Base-by-base conservation (phyloP, 2,888 invertebrate species). In the Orthosia cruda region DNA sequence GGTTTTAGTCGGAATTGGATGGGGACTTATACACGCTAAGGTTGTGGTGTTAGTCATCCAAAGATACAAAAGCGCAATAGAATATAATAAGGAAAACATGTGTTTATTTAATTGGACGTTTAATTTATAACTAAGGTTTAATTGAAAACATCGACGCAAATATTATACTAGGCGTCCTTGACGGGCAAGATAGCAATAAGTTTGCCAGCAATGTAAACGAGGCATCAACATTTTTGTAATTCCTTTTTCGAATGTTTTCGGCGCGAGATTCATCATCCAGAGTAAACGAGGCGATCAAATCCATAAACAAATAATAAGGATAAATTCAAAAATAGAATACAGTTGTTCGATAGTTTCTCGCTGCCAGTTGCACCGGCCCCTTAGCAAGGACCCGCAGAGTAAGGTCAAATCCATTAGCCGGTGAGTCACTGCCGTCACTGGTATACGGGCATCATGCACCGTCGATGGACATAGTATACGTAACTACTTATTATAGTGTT, bases 331-430 rank as follows among this genome's bases (percentile, higher is more conserved):
- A 77, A 80, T 40, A 77, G 73, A 64, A 73, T 45, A 61, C 11
- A 45, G 40, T 49, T 63, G 49, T 71, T 50, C 26, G 26, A 64
- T 71, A 73, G 75, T 71, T 74, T 64, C 61, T 77, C 77, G 81
- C 71, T 65, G 71, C 40, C 82, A 84, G 85, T 71, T 77, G 82
- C 78, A 83, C 69, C 77, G 88, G 80, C 88, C 87, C 83, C 87
- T 85, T 85, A 73, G 61, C 73, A 59, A 73, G 32, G 79, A 72
- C 67, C 70, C 82, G 73, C 81, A 77, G 78, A 85, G 84, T 88
- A 91, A 91, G 92, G 92, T 91, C 91, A 88, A 79, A 90, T 86
- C 88, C 84, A 90, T 91, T 91, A 88, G 77, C 77, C 59, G 81
- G 73, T 91, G 91, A 91, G 77, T 91, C 91, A 91, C 73, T 67